Conservation (phyloP, 2,888 invertebrate species). For the Macropis europaea region DNA sequence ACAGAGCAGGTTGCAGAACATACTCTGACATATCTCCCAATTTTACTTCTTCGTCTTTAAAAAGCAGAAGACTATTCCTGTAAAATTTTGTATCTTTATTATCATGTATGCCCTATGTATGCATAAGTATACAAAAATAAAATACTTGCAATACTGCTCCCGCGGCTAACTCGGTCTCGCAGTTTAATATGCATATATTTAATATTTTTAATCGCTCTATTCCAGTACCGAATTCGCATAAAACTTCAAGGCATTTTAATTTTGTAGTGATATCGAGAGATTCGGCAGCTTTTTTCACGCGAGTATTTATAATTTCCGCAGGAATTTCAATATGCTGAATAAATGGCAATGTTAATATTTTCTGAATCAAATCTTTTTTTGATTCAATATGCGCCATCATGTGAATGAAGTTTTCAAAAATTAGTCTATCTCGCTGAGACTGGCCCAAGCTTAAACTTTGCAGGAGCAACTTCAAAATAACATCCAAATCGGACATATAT, state of each 20-base stretch:
- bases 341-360: constrained; percentile 68
- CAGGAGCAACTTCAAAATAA: constrained; percentile 49
- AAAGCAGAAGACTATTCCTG: constrained; percentile 44
- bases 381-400: constrained; percentile 69
- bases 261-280: constrained; percentile 66
- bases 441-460: constrained; percentile 48
- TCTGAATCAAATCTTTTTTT: constrained; percentile 63
- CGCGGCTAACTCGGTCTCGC: constrained; percentile 64
- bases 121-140: neutral
- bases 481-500: constrained; percentile 57
- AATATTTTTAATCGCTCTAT: constrained; percentile 67
- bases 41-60: constrained; percentile 29
- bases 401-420: constrained; percentile 69
- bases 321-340: constrained; percentile 36
- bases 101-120: neutral
- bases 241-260: constrained; percentile 66
- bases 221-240: constrained; percentile 67
- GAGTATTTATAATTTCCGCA: constrained; percentile 53
- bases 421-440: constrained; percentile 28
- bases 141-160: constrained; percentile 69
- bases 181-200: constrained; percentile 59
- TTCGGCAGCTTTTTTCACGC: constrained; percentile 61
- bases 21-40: constrained; percentile 64
- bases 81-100: neutral
- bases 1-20: constrained; percentile 69